Percentiles rank a stretch among this genome's conserved stretches.
Evolutionary conservation across 2,113 vertebrate genomes (phyloP).

Genomic region (Willisornis vidua): DNA sequence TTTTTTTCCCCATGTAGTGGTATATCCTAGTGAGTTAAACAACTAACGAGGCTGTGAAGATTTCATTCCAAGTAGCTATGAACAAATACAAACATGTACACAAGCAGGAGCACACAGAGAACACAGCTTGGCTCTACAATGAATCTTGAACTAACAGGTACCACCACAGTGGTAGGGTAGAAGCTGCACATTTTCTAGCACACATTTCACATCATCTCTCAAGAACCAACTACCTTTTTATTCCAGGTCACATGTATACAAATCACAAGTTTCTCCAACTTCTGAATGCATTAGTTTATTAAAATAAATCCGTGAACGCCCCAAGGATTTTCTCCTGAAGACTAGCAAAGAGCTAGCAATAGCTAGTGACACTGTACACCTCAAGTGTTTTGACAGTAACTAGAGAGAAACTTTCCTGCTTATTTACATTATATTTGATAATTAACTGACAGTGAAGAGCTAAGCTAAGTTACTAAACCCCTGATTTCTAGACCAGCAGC

Average conservation of each 20-base stretch:
- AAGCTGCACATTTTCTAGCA: not conserved
- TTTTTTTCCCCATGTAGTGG: not conserved
- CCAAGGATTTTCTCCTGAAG: not conserved
- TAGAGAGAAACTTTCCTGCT: not conserved
- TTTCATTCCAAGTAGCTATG: not conserved
- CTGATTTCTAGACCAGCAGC: not conserved
- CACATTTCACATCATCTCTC: not conserved
- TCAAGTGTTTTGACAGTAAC: not conserved
- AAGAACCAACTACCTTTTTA: not conserved
- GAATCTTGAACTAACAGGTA: not conserved
- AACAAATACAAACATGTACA: not conserved
- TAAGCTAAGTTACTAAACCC: not conserved
- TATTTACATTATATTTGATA: not conserved
- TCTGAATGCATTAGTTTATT: not conserved
- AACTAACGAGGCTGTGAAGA: not conserved
- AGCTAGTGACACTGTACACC: not conserved
- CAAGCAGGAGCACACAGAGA: not conserved
- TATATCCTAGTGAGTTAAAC: not conserved
- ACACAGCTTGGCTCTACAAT: not conserved
- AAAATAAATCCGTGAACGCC: not conserved
- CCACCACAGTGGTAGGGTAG: accelerated
- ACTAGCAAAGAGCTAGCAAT: not conserved
- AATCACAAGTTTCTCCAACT: not conserved
- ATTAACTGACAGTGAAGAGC: not conserved
- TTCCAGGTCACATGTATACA: not conserved